Conservation (phyloP, 2,113 vertebrate species). For the Periophthalmus modestus region DNA sequence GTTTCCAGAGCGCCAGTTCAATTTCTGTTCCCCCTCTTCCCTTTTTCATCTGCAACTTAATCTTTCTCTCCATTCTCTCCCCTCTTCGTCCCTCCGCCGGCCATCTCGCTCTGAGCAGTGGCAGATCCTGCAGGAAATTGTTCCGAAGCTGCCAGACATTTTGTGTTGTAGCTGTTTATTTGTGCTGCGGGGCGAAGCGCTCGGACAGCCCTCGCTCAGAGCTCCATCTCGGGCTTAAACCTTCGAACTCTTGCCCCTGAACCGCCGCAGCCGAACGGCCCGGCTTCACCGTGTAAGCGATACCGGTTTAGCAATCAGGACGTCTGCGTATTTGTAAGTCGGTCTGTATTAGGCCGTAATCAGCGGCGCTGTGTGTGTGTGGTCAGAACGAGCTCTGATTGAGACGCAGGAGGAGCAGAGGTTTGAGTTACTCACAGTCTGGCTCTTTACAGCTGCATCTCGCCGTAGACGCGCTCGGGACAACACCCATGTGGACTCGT, state of each 20-base stretch:
- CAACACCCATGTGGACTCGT: conserved; percentile 6
- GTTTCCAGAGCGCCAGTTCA: conserved; percentile 38
- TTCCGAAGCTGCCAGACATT: conserved; percentile 70
- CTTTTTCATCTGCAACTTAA: conserved; percentile 45
- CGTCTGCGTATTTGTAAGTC: conserved; percentile 36
- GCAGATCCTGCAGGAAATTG: conserved; percentile 77
- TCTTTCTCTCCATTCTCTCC: conserved; percentile 52
- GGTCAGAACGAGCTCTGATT: conserved; percentile 69
- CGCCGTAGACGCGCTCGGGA: conserved; percentile 9
- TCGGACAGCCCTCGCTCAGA: conserved; percentile 23
- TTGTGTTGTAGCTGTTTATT: conserved; percentile 73
- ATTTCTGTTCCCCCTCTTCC: conserved; percentile 25
- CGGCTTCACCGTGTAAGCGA: conserved; percentile 66
- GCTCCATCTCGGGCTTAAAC: conserved; percentile 61
- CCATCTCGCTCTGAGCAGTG: conserved; percentile 53
- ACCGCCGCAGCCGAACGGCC: conserved; percentile 62
- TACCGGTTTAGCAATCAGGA: conserved; percentile 70
- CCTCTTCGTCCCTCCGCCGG: conserved; percentile 5
- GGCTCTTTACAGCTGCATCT: conserved; percentile 45
- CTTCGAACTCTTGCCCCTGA: conserved; percentile 40
- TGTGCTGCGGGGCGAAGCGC: conserved; percentile 48
- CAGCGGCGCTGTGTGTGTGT: conserved; percentile 66
- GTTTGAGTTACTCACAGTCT: conserved; percentile 47
- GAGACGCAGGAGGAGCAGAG: no score
- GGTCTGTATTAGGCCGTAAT: conserved; percentile 74